A percentile compares a stretch with the other conserved stretches of the same genome.
Conservation (phyloP, 2,797 vertebrate genomes). For the Ataeniobius toweri region DNA sequence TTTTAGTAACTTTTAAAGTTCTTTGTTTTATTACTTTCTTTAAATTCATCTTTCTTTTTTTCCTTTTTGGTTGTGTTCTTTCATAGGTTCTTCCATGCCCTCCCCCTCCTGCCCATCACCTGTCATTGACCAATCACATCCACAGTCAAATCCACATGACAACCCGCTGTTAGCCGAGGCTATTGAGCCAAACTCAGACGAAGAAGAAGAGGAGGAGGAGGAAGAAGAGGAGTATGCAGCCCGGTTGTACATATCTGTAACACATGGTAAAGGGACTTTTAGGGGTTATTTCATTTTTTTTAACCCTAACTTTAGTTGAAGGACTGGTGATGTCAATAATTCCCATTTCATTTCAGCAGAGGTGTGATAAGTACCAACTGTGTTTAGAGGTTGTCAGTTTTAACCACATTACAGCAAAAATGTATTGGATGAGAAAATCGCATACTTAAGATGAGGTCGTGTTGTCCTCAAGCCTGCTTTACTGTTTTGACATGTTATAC, state of each 20-base stretch:
- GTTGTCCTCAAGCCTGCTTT: background rate
- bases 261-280: slow-evolving; percentile 66
- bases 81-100: slow-evolving; percentile 75
- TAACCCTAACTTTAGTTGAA: background rate
- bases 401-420: slow-evolving; percentile 12
- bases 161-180: slow-evolving; percentile 62
- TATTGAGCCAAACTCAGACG: slow-evolving; percentile 59
- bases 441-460: background rate
- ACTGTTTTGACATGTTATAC: background rate
- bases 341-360: background rate
- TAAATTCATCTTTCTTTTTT: slow-evolving; percentile 35
- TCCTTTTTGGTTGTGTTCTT: slow-evolving; percentile 50
- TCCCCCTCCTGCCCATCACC: slow-evolving; percentile 73
- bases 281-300: background rate
- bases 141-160: slow-evolving; percentile 63
- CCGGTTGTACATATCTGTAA: slow-evolving; percentile 69
- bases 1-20: slow-evolving; percentile 16
- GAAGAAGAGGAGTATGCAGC: slow-evolving; percentile 65
- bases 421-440: slow-evolving; percentile 7
- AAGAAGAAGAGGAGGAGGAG: slow-evolving; percentile 58
- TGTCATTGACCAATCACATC: slow-evolving; percentile 76
- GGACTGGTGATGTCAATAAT: background rate
- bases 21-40: slow-evolving; percentile 35
- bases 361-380: too few relatives aligned
- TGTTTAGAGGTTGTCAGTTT: slow-evolving; percentile 20